These are phyloP conservation scores for Poeciliopsis turrubarensis DNA, from an alignment of 2,113 vertebrate genomes.

Conservation along the genomic window DNA sequence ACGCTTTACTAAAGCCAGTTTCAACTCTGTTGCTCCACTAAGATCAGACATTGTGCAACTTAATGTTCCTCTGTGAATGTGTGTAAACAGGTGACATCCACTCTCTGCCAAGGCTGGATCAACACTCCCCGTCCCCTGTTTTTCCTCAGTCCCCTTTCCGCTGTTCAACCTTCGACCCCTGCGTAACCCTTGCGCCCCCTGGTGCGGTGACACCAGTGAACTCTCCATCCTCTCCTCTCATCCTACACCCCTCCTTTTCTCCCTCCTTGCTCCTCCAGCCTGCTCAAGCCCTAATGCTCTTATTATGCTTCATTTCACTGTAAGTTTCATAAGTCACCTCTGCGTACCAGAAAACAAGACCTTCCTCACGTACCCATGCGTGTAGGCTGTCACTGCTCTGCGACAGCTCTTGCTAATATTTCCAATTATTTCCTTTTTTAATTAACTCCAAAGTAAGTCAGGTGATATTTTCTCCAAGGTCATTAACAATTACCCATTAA, in stretches of 20 bases:
- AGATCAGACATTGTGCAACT: conserved; percentile 40
- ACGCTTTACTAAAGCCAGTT: background rate
- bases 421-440: background rate
- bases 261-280: conserved; percentile 32
- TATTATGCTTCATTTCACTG: conserved; percentile 69
- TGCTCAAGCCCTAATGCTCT: conserved; percentile 61
- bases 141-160: conserved; percentile 30
- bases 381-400: background rate
- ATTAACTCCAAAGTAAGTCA: no score
- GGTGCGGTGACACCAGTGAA: conserved; percentile 55
- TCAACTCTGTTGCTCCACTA: background rate
- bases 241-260: conserved; percentile 18
- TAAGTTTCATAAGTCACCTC: conserved; percentile 45
- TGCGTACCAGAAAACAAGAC: conserved; percentile 5
- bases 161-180: conserved; percentile 58
- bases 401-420: background rate
- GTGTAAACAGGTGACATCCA: conserved; percentile 72
- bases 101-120: conserved; percentile 67
- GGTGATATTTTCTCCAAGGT: no score
- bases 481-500: no score
- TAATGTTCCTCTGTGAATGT: conserved; percentile 33
- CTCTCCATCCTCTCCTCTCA: conserved; percentile 41
- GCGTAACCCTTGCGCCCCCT: conserved; percentile 31
- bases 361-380: background rate
- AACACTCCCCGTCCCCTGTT: conserved; percentile 48